Conservation (phyloP, 2,888 invertebrate species). For the Drepana falcataria region DNA sequence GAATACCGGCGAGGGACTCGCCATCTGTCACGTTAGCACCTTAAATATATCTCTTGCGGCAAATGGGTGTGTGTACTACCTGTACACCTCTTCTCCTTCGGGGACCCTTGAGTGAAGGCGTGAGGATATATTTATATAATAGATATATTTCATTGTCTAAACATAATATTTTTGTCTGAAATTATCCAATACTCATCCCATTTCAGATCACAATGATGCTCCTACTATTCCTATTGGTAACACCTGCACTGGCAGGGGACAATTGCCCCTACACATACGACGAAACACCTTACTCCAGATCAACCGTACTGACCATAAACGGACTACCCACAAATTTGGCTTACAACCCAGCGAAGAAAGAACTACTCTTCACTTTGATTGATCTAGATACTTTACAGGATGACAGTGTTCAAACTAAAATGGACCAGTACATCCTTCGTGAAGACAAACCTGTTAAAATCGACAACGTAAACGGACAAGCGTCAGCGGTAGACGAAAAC, state of each 20-base stretch:
- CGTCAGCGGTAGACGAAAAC: slow-evolving; percentile 53
- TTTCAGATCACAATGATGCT: slow-evolving; percentile 35
- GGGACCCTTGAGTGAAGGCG: too few species aligned
- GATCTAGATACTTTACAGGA: slow-evolving; percentile 60
- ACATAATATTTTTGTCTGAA: too few species aligned
- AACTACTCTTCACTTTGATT: slow-evolving; percentile 60
- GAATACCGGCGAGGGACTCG: too few species aligned
- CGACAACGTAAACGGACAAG: slow-evolving; percentile 58
- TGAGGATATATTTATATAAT: too few species aligned
- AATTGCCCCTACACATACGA: slow-evolving; percentile 52
- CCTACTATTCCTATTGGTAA: slow-evolving; percentile 37
- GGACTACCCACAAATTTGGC: slow-evolving; percentile 66
- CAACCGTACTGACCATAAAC: slow-evolving; percentile 53
- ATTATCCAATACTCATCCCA: too few species aligned
- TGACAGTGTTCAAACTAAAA: slow-evolving; percentile 64
- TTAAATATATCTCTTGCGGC: too few species aligned
- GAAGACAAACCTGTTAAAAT: slow-evolving; percentile 52
- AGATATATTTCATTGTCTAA: too few species aligned
- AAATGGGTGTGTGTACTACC: too few species aligned
- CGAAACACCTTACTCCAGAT: slow-evolving; percentile 38
- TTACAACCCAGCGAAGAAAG: slow-evolving; percentile 45
- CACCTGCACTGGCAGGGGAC: slow-evolving; percentile 34
- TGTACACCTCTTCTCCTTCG: too few species aligned
- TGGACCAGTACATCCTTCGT: slow-evolving; percentile 64
- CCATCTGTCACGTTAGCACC: too few species aligned